Base-by-base conservation (phyloP, 35 echinoderm and acorn worm species). In the Anneissia japonica region DNA sequence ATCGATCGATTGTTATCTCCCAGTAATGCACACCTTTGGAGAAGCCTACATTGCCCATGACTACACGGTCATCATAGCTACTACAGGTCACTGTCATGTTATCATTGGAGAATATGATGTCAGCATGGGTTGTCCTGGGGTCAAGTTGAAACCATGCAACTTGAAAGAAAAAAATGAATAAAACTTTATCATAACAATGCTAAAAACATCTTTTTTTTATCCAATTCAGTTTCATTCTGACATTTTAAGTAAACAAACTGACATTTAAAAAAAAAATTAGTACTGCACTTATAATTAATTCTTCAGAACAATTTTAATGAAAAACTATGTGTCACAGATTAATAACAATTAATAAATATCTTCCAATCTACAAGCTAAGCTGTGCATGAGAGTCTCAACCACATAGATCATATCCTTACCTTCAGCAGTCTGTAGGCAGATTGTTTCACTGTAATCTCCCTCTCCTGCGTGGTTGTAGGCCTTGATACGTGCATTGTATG, bases 121-220 rank as follows among this genome's bases (percentile, higher is more conserved):
- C 96, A 40, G 86, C 86, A 74, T 99, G 96, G 35, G 96, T 90
- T 77, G 96, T 94, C 31, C 91, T 82, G 19, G 96, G 96, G 31
- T 99, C 96, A 0, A 92, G 92, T 37, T 93, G 92, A 43, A 99
- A 99, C 96, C 96, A 99, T 12, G 96, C 96, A 39, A 99, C 96
- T 99, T 85, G 33, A 84, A 74, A 77, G 73, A 31, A 91, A 82
- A 87, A 81, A 39, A 86, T n/a, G n/a, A n/a, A n/a, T n/a, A n/a
- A n/a, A n/a, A n/a, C n/a, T n/a, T n/a, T n/a, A n/a, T n/a, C n/a
- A n/a, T n/a, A n/a, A n/a, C n/a, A n/a, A n/a, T n/a, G n/a, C n/a
- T n/a, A n/a, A n/a, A n/a, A n/a, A n/a, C n/a, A n/a, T n/a, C n/a
- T n/a, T n/a, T n/a, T n/a, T n/a, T n/a, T n/a, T n/a, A n/a, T n/a